Percentiles rank a stretch among this genome's conserved stretches.
Evolutionary conservation across 64 coral and sea anemone genomes (phyloP).

Genomic region (Porites australiensis): DNA sequence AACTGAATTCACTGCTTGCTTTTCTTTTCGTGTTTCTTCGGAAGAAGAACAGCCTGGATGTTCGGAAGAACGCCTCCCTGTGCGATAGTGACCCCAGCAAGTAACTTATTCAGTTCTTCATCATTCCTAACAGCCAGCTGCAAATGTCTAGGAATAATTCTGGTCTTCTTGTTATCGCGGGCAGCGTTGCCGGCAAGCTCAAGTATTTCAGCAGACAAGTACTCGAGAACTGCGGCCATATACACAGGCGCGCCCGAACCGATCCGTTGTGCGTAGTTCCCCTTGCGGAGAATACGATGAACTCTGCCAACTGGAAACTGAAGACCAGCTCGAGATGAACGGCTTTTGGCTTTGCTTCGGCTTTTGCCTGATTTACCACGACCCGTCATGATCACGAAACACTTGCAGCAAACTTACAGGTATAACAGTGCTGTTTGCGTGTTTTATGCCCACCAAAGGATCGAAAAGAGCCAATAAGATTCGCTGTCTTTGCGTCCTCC

Average conservation of each 20-base stretch:
- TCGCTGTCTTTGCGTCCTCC: not conserved
- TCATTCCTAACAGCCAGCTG: constrained; percentile 45
- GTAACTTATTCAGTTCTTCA: constrained; percentile 54
- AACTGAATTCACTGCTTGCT: constrained; percentile 1
- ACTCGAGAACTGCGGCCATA: constrained; percentile 28
- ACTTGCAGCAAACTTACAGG: not conserved
- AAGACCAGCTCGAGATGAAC: constrained; percentile 42
- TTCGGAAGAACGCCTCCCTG: constrained; percentile 53
- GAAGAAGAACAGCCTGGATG: constrained; percentile 56
- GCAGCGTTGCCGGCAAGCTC: constrained; percentile 47
- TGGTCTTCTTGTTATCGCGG: constrained; percentile 47
- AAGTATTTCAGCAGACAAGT: constrained; percentile 55
- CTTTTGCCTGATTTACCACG: constrained; percentile 46
- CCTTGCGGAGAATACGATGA: constrained; percentile 26
- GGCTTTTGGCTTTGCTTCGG: constrained; percentile 48
- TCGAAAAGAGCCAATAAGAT: constrained; percentile 44
- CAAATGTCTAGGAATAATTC: constrained; percentile 37
- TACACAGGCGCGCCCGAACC: constrained; percentile 39
- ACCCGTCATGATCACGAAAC: not conserved
- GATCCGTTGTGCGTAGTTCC: constrained; percentile 32
- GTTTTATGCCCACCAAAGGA: not conserved
- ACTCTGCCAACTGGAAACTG: constrained; percentile 54
- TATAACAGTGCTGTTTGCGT: not conserved
- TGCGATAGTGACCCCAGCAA: constrained; percentile 35
- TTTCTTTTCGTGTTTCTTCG: constrained; percentile 40